Evolutionary conservation across 2,113 vertebrate genomes (phyloP).

Genomic region (Urocynchramus pylzowi): DNA sequence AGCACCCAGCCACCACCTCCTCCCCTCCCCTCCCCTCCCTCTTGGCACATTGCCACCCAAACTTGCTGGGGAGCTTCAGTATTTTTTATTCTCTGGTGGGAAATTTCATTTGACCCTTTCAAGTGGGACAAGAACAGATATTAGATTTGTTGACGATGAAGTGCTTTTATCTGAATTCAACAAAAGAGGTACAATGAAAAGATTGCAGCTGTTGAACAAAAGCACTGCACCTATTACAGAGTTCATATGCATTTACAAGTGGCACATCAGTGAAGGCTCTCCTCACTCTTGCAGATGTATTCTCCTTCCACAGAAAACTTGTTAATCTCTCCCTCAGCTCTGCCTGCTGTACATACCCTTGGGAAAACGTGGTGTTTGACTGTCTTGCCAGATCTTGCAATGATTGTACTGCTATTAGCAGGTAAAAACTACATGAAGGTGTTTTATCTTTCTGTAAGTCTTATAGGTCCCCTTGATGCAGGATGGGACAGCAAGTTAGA

Average conservation of each 20-base stretch:
- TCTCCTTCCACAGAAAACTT: conserved; percentile 23
- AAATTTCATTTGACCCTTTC: conserved; percentile 60
- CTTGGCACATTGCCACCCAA: neutral
- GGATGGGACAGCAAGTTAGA: neutral
- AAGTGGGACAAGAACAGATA: conserved; percentile 54
- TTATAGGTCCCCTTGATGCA: neutral
- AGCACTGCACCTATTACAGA: neutral
- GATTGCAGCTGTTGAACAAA: conserved; percentile 53
- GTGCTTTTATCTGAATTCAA: conserved; percentile 54
- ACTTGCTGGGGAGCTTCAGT: neutral
- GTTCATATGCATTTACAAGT: conserved; percentile 51
- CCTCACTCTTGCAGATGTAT: conserved; percentile 4
- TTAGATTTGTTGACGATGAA: conserved; percentile 38
- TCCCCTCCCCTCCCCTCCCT: neutral
- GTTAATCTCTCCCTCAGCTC: conserved; percentile 40
- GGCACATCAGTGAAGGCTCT: conserved; percentile 41
- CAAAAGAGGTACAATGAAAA: conserved; percentile 37
- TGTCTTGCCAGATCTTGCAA: conserved; percentile 39
- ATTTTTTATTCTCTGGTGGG: conserved; percentile 29
- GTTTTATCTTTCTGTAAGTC: neutral
- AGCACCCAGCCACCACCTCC: neutral
- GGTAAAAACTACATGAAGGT: neutral
- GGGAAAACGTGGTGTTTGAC: conserved; percentile 45
- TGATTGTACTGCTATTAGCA: neutral
- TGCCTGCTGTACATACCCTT: conserved; percentile 43